Evolutionary conservation across 2,113 vertebrate species (phyloP), one percentile per base, ranked within the genome.

Genomic region (Rafetus swinhoei): DNA sequence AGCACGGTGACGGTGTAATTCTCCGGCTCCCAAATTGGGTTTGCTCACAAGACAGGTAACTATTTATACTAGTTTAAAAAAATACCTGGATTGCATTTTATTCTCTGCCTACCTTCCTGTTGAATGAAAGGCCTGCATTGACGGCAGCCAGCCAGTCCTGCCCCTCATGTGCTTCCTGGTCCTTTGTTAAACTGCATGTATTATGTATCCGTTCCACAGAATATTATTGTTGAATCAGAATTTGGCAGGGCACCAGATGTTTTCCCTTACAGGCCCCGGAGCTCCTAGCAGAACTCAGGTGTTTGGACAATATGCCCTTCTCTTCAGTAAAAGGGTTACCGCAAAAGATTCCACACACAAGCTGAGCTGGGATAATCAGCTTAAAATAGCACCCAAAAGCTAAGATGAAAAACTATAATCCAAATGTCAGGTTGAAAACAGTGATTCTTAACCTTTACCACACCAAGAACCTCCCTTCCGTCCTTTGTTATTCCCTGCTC

Each of bases 331-430:
- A 74, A 77, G 81, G 84, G 24, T 89, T 91, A 93, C 85, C 93
- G 50, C 94, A 74, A 72, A 81, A 74, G 55, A 90, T 69, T 59
- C 79, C 82, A 85, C 88, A 57, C 50, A 52, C 39, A 53, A 45
- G 85, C 39, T 6, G 45, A 12, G 3, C 1, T 0, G 29, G n/a
- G n/a, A 5, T n/a, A 87, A 50, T 0, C 0, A 0, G 7, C 69
- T 3, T 22, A 84, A 80, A 45, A n/a, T 88, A 89, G 89, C 32
- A 57, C 69, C 62, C 1, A 0, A 22, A 27, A 92, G 4, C 9
- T 72, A 72, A 81, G 56, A n/a, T 50, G 29, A 53, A 9, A 1
- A 2, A n/a, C 22, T 29, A 39, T n/a, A 6, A 82, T 1, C 1
- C 60, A 65, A 89, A 81, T 1, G 6, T 45, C 1, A 14, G 52